Evolutionary conservation across 2,888 invertebrate genomes (phyloP).

Genomic region (Agrochola litura): DNA sequence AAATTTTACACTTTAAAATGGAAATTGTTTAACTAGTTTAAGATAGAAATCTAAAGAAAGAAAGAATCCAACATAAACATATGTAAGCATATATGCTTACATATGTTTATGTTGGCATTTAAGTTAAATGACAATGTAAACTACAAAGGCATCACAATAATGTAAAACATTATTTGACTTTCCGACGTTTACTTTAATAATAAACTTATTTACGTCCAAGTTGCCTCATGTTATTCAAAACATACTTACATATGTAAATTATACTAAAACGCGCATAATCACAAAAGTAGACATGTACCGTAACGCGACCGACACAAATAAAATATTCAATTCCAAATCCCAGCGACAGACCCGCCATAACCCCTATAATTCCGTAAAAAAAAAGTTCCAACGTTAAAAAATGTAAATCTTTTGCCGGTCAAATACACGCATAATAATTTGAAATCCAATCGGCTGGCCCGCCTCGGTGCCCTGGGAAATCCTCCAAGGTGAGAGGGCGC

Average conservation of each 20-base stretch:
- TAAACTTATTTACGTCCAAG: slow-evolving; percentile 57
- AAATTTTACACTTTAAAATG: slow-evolving; percentile 32
- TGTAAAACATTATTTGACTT: slow-evolving; percentile 46
- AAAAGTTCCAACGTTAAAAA: slow-evolving; percentile 70
- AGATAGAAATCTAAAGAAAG: slow-evolving; percentile 1
- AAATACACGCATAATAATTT: slow-evolving; percentile 87
- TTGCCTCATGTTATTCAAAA: slow-evolving; percentile 59
- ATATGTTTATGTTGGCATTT: slow-evolving; percentile 14
- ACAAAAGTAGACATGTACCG: slow-evolving; percentile 62
- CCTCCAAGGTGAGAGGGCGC: slow-evolving; percentile 86
- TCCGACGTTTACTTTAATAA: slow-evolving; percentile 49
- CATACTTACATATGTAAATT: slow-evolving; percentile 64
- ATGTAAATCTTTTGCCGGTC: slow-evolving; percentile 80
- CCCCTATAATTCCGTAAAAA: slow-evolving; percentile 70
- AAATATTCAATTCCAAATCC: slow-evolving; percentile 73
- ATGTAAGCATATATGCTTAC: background rate
- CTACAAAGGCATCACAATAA: slow-evolving; percentile 46
- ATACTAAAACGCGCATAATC: slow-evolving; percentile 66
- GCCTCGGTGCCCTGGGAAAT: slow-evolving; percentile 84
- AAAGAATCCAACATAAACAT: no score
- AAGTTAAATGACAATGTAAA: slow-evolving; percentile 37
- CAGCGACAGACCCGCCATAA: slow-evolving; percentile 65
- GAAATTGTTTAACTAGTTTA: slow-evolving; percentile 24
- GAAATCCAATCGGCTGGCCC: slow-evolving; percentile 85
- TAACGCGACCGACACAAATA: slow-evolving; percentile 63